These are phyloP conservation scores for Parelbella ahira DNA, from an alignment of 2,888 invertebrate species.

Conservation along the genomic window DNA sequence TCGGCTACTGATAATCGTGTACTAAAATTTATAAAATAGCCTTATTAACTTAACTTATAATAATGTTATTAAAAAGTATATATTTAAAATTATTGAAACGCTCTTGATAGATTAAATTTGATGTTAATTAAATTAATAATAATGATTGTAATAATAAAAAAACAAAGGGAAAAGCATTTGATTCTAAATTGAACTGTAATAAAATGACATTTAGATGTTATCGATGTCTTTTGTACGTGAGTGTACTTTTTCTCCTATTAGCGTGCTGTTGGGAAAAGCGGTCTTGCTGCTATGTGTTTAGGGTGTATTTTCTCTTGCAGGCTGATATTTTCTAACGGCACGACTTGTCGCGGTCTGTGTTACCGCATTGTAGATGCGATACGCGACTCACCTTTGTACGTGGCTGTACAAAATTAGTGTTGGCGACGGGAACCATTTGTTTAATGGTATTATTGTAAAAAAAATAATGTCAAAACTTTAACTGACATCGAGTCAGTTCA, in stretches of 20 bases:
- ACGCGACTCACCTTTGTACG: too few species aligned
- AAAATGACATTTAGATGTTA: conserved; percentile 71
- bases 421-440: too few species aligned
- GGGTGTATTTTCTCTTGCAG: conserved; percentile 21
- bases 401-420: too few species aligned
- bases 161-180: conserved; percentile 67
- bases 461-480: too few species aligned
- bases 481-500: too few species aligned
- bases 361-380: background rate
- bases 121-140: conserved; percentile 57
- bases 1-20: conserved; percentile 54
- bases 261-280: conserved; percentile 32
- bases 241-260: conserved; percentile 30
- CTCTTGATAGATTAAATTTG: conserved; percentile 65
- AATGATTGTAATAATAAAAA: conserved; percentile 34
- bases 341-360: conserved; percentile 1
- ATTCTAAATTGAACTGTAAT: conserved; percentile 78
- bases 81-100: conserved; percentile 47
- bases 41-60: conserved; percentile 73
- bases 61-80: conserved; percentile 49
- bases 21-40: conserved; percentile 63
- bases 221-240: conserved; percentile 44
- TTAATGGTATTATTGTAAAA: too few species aligned
- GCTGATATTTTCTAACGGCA: conserved; percentile 17
- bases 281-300: conserved; percentile 4